Evolutionary conservation across 2,113 vertebrate genomes (phyloP), one percentile per base, ranked within the genome.

Genomic region (Suricata suricatta): DNA sequence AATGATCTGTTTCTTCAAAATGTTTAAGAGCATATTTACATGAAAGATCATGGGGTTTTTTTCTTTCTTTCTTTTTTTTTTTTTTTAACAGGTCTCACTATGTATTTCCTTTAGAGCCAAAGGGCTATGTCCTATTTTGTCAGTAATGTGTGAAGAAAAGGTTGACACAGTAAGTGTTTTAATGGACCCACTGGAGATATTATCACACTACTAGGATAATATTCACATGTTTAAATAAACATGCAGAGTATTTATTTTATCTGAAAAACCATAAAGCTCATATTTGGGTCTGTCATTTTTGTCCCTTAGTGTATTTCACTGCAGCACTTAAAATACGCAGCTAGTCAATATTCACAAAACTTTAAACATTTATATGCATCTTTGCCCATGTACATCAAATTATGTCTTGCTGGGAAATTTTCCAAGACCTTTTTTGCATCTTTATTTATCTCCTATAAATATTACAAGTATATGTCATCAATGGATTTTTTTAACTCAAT

Each of bases 1-100:
- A 99, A 84, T 89, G 98, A 92, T 95, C 95, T 98, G 79, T 97
- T 98, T 98, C 90, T 97, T 63, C 25, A 77, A 97, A 98, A 98
- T 97, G 69, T 93, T 94, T 97, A 96, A 97, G 82, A 97, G 90
- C 69, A 74, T 97, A 98, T 97, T 97, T 98, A 98, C 95, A 86
- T 54, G 74, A 96, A 84, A 96, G 79, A 98, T 96, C 94, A 95
- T 93, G 74, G 21, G 54, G 21, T 0, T 60, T 85, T 98, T 98
- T 97, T 27, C 29, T n/a, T n/a, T 23, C 10, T 41, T 47, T 3
- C 64, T 8, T 31, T 60, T 1, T 35, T 52, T 11, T 41, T 60
- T 47, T 44, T 60, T n/a, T 54, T 85, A 97, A 96, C 90, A 96
- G 72, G 57, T 95, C 68, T 96, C 84, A 64, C 74, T 97, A 60